Conservation (phyloP, 2,888 invertebrate species). For the Noctua janthe region DNA sequence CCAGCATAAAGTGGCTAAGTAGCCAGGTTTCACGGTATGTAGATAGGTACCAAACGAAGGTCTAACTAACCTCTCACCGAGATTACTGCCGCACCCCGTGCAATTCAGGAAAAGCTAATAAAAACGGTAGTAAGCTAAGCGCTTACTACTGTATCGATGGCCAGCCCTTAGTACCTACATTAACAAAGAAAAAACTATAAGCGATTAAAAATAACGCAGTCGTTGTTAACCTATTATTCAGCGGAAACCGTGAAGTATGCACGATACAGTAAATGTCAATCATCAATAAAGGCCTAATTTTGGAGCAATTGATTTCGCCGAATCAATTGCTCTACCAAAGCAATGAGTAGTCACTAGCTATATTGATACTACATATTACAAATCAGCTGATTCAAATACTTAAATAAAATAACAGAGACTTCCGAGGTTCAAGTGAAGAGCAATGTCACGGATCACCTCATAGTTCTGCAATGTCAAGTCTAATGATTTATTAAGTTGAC, state of each 20-base stretch:
- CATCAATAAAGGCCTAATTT: not conserved
- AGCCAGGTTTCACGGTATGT: too few species aligned
- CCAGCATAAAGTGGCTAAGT: too few species aligned
- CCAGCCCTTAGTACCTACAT: not conserved
- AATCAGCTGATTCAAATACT: slow-evolving; percentile 14
- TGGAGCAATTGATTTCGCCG: not conserved
- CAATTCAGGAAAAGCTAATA: slow-evolving; percentile 11
- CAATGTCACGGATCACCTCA: not conserved
- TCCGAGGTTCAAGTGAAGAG: not conserved
- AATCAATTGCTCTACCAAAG: not conserved
- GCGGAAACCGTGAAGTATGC: not conserved
- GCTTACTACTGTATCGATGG: not conserved
- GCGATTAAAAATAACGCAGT: not conserved
- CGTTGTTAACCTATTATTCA: not conserved
- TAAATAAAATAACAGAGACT: not conserved
- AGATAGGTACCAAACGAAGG: not conserved
- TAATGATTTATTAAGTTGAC: not conserved
- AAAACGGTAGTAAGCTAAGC: not conserved
- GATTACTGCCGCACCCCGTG: slow-evolving; percentile 3
- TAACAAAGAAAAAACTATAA: not conserved
- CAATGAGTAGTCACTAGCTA: slow-evolving; percentile 1
- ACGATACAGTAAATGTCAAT: slow-evolving; percentile 4
- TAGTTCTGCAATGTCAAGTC: not conserved
- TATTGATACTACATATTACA: slow-evolving; percentile 14
- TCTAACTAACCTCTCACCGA: not conserved